Evolutionary conservation across 2,888 invertebrate genomes (phyloP).

Genomic region (Acrobeloides nanus): DNA sequence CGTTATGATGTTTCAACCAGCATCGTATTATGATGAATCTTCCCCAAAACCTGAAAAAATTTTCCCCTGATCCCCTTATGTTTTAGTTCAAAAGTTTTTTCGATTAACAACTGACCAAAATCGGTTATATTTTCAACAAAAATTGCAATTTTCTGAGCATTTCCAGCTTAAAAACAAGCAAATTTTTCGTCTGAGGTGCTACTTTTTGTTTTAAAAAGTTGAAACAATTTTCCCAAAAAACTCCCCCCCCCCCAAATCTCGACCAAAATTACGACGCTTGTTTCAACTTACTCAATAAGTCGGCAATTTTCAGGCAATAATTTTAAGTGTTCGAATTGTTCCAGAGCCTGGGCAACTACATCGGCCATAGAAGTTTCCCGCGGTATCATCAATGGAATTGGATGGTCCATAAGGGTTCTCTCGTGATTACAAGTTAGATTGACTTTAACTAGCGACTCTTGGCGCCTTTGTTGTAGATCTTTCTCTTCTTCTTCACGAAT

Average conservation of each 20-base stretch:
- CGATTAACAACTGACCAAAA: too few species aligned
- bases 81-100: too few species aligned
- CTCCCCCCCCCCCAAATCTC: constrained; percentile 4
- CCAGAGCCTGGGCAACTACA: too few species aligned
- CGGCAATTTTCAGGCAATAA: background rate
- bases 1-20: background rate
- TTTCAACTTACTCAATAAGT: background rate
- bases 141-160: too few species aligned
- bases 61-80: too few species aligned
- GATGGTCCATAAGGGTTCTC: background rate
- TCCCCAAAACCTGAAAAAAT: too few species aligned
- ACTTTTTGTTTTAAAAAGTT: too few species aligned
- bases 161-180: too few species aligned
- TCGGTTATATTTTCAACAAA: too few species aligned
- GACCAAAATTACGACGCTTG: constrained; percentile 4
- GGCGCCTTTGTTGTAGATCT: constrained; percentile 21
- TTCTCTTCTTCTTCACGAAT: constrained; percentile 64
- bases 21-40: too few species aligned
- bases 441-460: constrained; percentile 22
- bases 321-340: too few species aligned
- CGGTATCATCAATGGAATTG: constrained; percentile 7
- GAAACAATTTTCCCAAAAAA: background rate
- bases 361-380: constrained; percentile 10
- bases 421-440: constrained; percentile 20
- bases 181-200: too few species aligned